A percentile compares a stretch with the other conserved stretches of the same genome.
Evolutionary conservation across 2,113 vertebrate genomes (phyloP).

Genomic region (Sitta europaea): DNA sequence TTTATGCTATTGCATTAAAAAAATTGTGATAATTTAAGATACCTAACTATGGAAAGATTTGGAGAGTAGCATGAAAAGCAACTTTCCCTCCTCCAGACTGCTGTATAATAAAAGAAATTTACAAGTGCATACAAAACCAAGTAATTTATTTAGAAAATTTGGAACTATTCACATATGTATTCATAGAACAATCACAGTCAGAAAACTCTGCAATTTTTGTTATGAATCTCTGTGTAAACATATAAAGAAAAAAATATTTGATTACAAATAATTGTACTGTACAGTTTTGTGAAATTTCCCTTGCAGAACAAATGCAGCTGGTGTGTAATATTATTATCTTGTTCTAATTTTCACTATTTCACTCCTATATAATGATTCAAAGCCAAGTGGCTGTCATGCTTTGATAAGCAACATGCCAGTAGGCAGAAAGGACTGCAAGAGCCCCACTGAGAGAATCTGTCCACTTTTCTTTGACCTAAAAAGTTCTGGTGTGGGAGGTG

Average conservation of each 20-base stretch:
- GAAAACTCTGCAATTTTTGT: background rate
- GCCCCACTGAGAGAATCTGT: constrained; percentile 7
- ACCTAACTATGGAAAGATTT: background rate
- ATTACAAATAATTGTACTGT: constrained; percentile 8
- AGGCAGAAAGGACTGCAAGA: constrained; percentile 3
- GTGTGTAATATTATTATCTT: background rate
- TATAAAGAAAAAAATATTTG: background rate
- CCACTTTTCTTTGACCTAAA: constrained; percentile 30
- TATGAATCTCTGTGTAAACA: constrained; percentile 7
- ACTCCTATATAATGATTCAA: background rate
- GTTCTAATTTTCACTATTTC: background rate
- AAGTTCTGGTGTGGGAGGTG: background rate
- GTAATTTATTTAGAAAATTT: constrained; percentile 42
- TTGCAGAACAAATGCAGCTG: constrained; percentile 29
- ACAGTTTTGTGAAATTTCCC: background rate
- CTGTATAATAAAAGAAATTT: background rate
- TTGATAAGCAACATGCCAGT: constrained; percentile 13
- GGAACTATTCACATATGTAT: background rate
- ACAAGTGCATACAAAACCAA: background rate
- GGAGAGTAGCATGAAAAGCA: background rate
- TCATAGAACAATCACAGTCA: background rate
- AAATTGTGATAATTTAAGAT: background rate
- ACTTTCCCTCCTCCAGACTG: background rate
- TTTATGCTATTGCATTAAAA: background rate
- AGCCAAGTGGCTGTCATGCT: constrained; percentile 11